These are phyloP conservation scores for Epizoanthus fatuus DNA, from an alignment of 92 coral and sea anemone genomes.

Conservation along the genomic window DNA sequence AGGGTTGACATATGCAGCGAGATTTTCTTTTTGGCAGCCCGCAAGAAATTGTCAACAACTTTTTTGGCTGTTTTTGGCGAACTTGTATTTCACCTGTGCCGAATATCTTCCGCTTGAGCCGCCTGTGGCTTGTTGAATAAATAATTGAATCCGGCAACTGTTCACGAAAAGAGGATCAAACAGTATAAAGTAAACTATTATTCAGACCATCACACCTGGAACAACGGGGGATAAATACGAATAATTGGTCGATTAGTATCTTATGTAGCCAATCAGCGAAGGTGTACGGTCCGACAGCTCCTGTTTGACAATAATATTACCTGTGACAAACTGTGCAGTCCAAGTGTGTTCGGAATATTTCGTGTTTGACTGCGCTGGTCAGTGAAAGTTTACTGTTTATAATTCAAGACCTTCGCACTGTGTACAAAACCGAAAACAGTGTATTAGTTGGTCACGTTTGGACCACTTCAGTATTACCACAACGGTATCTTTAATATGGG, in stretches of 20 bases:
- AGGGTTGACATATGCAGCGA: neutral
- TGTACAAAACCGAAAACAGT: too few relatives aligned
- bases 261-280: conserved; percentile 10
- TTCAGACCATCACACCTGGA: conserved; percentile 30
- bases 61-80: neutral
- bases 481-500: neutral
- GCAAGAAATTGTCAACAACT: conserved; percentile 6
- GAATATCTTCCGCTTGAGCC: neutral
- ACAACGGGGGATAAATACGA: conserved; percentile 11
- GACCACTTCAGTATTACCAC: too few relatives aligned
- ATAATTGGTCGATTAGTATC: conserved; percentile 4
- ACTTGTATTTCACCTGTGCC: conserved; percentile 9
- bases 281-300: neutral
- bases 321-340: neutral
- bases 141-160: conserved; percentile 15
- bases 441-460: too few relatives aligned
- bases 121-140: conserved; percentile 31
- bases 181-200: conserved; percentile 11
- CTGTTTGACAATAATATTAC: neutral
- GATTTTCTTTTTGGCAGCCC: neutral
- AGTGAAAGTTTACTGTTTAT: too few relatives aligned
- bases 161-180: neutral
- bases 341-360: too few relatives aligned
- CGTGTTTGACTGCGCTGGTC: too few relatives aligned
- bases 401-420: too few relatives aligned